A percentile compares a stretch with the other conserved stretches of the same genome.
phyloP scores from a whole-genome alignment of 2,797 vertebrate species.

The Iguana delicatissima region DNA sequence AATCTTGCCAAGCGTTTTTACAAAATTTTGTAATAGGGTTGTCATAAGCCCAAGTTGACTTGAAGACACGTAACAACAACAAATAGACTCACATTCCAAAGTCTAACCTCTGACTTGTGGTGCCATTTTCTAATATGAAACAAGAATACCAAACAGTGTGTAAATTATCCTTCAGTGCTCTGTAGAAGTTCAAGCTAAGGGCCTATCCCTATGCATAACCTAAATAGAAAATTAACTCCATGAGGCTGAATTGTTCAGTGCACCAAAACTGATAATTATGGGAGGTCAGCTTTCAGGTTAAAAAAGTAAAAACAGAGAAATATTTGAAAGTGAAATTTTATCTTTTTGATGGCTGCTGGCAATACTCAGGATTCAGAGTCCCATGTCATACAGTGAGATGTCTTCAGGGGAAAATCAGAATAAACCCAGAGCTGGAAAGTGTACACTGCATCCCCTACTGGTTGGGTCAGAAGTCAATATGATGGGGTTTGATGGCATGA shows the following conservation, averaged over 20 bases:
- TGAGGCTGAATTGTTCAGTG: slow-evolving; percentile 50
- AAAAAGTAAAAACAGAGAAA: slow-evolving; percentile 22
- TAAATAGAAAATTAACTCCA: slow-evolving; percentile 63
- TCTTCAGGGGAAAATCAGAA: slow-evolving; percentile 27
- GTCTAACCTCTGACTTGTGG: slow-evolving; percentile 39
- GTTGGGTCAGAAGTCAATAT: slow-evolving; percentile 15
- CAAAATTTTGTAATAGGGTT: too few relatives aligned
- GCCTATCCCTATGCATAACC: slow-evolving; percentile 36
- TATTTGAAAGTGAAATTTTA: slow-evolving; percentile 42
- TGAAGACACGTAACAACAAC: too few relatives aligned
- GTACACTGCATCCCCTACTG: slow-evolving; percentile 13
- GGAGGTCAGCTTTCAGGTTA: slow-evolving; percentile 26
- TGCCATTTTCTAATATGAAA: slow-evolving; percentile 47
- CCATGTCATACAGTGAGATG: slow-evolving; percentile 8
- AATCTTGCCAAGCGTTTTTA: too few relatives aligned
- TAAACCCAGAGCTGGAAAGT: background rate
- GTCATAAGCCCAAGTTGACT: too few relatives aligned
- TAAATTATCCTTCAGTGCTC: slow-evolving; percentile 59
- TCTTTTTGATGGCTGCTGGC: slow-evolving; percentile 15
- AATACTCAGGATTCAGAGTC: slow-evolving; percentile 21
- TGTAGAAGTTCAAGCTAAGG: slow-evolving; percentile 56
- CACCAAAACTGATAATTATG: slow-evolving; percentile 66
- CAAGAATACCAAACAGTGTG: slow-evolving; percentile 48
- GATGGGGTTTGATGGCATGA: background rate
- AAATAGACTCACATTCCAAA: slow-evolving; percentile 1